Base-by-base conservation (phyloP, 2,888 invertebrate genomes). In the Platycheirus albimanus region DNA sequence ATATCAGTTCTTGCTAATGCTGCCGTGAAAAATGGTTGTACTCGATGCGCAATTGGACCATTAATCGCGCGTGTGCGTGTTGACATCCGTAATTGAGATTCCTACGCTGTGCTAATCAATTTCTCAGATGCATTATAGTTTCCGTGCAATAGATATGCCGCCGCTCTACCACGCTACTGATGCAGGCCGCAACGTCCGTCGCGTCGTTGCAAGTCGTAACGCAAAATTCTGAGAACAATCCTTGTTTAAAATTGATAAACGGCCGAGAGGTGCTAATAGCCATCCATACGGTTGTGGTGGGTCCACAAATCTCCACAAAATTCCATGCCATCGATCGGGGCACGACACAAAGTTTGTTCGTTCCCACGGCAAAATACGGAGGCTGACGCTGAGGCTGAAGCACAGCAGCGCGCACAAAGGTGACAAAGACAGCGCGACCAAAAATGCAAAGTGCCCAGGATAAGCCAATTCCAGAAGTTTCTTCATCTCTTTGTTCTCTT, bases 41-140 rank as follows among this genome's bases (percentile, higher is more conserved):
- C 30, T 28, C 61, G 15, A 49, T 70, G 67, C 69, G 56, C 83
- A 78, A 83, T 78, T 83, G 78, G 83, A 78, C 56, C 83, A 83
- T 83, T 78, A 83, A 83, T 83, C 72, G 83, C 78, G 63, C 83
- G 78, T 83, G 83, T 83, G 78, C 78, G 83, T 83, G 83, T 83
- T 83, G 83, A 83, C 83, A 83, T 58, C 78, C 41, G 54, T 74
- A 83, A 83, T 83, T 83, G 83, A 83, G 83, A 83, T 83, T 83
- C 83, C 83, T 69, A 69, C 19, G 72, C 61, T 54, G 72, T 69
- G 63, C 78, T 69, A 83, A 83, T 83, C 83, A 83, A 83, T 83
- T 77, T 72, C 49, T 56, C 17, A 33, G 24, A 54, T 63, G 61
- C 61, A 19, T 11, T 43, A n/a, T n/a, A 13, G 8, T 41, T 49